phyloP scores from a whole-genome alignment of 2,797 vertebrate genomes.

The Argya squamiceps region DNA sequence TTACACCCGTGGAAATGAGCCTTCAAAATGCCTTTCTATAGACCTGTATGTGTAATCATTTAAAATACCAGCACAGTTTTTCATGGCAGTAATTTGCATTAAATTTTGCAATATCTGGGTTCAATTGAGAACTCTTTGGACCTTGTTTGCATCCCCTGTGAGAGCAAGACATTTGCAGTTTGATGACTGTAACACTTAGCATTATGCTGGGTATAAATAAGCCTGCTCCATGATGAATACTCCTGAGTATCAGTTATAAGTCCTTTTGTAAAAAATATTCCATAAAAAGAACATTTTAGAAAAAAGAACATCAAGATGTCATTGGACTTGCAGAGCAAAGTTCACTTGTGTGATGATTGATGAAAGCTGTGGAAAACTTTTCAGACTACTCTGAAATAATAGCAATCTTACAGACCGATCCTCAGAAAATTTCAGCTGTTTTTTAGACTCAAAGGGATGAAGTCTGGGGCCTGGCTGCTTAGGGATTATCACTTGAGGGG shows the following conservation, averaged over 20 bases:
- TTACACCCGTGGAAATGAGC: not conserved
- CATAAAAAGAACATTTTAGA: slow-evolving; percentile 2
- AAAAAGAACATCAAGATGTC: not conserved
- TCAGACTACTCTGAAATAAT: not conserved
- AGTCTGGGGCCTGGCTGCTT: not conserved
- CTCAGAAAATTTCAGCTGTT: not conserved
- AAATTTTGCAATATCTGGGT: not conserved
- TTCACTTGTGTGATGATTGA: not conserved
- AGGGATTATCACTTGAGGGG: not conserved
- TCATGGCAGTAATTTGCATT: not conserved
- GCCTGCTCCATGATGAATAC: not conserved
- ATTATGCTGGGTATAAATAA: not conserved
- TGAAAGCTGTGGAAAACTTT: not conserved
- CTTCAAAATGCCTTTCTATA: not conserved
- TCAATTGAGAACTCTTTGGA: not conserved
- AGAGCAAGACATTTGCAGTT: not conserved
- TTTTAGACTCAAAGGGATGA: not conserved
- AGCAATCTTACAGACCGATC: not conserved
- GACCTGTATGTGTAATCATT: not conserved
- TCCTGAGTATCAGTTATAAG: not conserved
- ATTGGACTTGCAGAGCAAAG: not conserved
- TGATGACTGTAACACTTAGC: not conserved
- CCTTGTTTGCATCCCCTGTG: not conserved
- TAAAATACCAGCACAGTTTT: not conserved
- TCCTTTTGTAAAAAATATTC: slow-evolving; percentile 4